Base-by-base conservation (phyloP, 2,113 vertebrate species). In the Leptodactylus fuscus region DNA sequence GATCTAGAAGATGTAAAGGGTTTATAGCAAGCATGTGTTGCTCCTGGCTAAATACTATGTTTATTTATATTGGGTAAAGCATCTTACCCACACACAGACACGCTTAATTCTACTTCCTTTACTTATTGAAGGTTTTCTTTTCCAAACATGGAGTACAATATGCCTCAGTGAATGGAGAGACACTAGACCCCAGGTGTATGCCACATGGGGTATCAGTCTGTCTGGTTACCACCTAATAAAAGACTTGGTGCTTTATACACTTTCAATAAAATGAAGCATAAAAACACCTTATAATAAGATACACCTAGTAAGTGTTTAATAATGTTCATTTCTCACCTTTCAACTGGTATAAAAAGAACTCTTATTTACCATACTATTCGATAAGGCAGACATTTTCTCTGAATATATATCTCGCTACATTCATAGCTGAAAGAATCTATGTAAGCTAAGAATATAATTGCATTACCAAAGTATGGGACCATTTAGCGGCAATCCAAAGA, bases 51-150 rank as follows among this genome's bases (percentile, higher is more conserved):
- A 73, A 86, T 60, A 27, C 67, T 81, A 6, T 73, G 65, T 86
- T 86, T 86, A 86, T 86, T 86, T 81, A 81, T 46, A 34, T 73
- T 81, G 76, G 77, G 62, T 53, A 71, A 86, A 81, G 49, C 77
- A 49, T 60, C 84, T 73, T 86, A 81, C 76, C 84, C 84, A 86
- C 77, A 81, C 65, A 81, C 76, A 86, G 84, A 81, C 84, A 86
- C 73, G 62, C 77, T 73, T 73, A 80, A 86, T 86, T 86, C 77
- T 60, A 86, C 84, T 86, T 86, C 84, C 84, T 86, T 80, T 81
- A 73, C 32, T 81, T 51, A 81, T 73, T 86, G 84, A 86, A 81
- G 38, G 32, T 51, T 81, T 83, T 86, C 73, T 86, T 81, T 86
- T 86, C 65, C 34, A 86, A 85, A 86, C 84, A 86, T 27, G 73